Evolutionary conservation across 2,113 vertebrate species (phyloP).

Genomic region (Otocyon megalotis): DNA sequence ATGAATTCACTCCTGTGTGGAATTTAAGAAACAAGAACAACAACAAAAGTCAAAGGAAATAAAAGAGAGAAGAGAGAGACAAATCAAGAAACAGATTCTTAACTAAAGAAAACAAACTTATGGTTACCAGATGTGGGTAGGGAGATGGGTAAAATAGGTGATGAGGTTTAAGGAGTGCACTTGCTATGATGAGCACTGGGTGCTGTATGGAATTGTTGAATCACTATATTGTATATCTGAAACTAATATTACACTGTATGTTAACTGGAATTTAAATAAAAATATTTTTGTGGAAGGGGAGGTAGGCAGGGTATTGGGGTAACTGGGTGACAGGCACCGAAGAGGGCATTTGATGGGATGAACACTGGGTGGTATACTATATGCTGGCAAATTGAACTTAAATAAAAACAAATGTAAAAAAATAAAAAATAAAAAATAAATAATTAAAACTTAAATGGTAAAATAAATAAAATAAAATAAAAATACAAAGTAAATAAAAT

Average conservation of each 20-base stretch:
- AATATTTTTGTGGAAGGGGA: not conserved
- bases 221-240: not conserved
- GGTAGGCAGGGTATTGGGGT: too few relatives aligned
- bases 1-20: not conserved
- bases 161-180: not conserved
- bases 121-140: not conserved
- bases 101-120: not conserved
- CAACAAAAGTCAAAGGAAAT: not conserved
- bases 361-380: too few relatives aligned
- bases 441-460: too few relatives aligned
- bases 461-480: too few relatives aligned
- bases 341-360: too few relatives aligned
- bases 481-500: too few relatives aligned
- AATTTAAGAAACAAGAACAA: not conserved
- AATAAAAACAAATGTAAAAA: too few relatives aligned
- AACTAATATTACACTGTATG: not conserved
- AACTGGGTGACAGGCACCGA: too few relatives aligned
- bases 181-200: not conserved
- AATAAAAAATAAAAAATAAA: too few relatives aligned
- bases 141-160: not conserved
- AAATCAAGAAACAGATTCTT: not conserved
- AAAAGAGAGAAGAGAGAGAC: not conserved
- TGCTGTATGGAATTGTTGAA: not conserved
- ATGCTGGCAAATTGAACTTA: too few relatives aligned
- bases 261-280: not conserved